These are phyloP conservation scores for Megalopta genalis DNA, from an alignment of 1,140 invertebrate species.

Conservation along the genomic window DNA sequence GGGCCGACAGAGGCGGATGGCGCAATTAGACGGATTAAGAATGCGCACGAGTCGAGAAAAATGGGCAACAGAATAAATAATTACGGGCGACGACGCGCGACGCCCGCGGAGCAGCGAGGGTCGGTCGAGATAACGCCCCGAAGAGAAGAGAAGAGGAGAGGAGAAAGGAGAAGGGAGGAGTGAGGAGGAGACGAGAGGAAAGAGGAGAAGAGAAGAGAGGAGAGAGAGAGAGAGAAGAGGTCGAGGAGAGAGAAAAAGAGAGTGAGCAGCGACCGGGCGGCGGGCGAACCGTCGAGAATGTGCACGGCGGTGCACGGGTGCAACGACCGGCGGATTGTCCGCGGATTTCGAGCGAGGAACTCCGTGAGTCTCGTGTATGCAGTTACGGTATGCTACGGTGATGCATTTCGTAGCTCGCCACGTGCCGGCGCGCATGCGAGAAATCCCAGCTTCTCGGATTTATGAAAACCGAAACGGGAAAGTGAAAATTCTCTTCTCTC, in stretches of 20 bases:
- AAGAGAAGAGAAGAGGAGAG: background rate
- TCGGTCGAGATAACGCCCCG: background rate
- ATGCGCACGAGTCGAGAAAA: constrained; percentile 1
- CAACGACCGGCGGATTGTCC: constrained; percentile 70
- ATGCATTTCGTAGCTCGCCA: background rate
- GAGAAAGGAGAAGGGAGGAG: constrained; percentile 16
- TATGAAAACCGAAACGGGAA: constrained; percentile 2
- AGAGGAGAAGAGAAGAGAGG: background rate
- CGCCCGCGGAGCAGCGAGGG: background rate
- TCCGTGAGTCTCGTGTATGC: constrained; percentile 50
- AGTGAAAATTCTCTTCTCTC: background rate
- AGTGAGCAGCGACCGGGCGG: constrained; percentile 15
- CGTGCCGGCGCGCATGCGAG: background rate
- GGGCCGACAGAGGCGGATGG: background rate
- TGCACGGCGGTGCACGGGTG: constrained; percentile 41
- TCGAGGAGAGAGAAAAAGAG: constrained; percentile 53
- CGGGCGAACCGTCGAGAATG: constrained; percentile 25
- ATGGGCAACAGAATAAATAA: constrained; percentile 40
- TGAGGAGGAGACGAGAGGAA: constrained; percentile 48
- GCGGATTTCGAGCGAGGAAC: constrained; percentile 69
- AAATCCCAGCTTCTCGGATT: background rate
- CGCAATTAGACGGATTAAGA: constrained; percentile 41
- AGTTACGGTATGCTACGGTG: constrained; percentile 45
- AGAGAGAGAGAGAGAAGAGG: constrained; percentile 17
- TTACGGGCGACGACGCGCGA: constrained; percentile 5